phyloP scores from a whole-genome alignment of 2,113 vertebrate species.

The Gopherus evgoodei region DNA sequence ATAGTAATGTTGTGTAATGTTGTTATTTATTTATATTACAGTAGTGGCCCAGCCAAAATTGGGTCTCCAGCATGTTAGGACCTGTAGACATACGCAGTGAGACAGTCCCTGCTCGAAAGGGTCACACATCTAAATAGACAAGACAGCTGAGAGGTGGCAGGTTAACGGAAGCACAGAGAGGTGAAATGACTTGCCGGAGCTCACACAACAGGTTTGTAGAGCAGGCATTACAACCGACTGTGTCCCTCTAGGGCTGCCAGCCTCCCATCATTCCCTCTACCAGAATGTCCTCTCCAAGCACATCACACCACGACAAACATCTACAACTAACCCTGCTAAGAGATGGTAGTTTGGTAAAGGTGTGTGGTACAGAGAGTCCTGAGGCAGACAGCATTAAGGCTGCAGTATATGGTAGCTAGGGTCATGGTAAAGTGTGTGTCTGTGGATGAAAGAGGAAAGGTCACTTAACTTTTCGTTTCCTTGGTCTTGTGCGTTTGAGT shows the following conservation, averaged over 20 bases:
- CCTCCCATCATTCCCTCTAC: not conserved
- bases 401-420: no score
- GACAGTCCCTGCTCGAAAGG: not conserved
- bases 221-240: not conserved
- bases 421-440: not conserved
- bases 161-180: not conserved
- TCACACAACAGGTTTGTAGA: not conserved
- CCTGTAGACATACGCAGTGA: not conserved
- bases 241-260: not conserved
- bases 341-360: no score
- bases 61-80: not conserved
- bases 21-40: not conserved
- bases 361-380: no score
- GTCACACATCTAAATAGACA: not conserved
- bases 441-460: not conserved
- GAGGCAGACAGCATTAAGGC: no score
- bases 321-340: no score
- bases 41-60: not conserved
- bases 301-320: no score
- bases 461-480: constrained; percentile 7
- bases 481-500: not conserved
- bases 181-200: not conserved
- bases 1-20: not conserved
- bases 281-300: no score
- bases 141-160: not conserved